Conservation (phyloP, 2,888 invertebrate species). For the Tachina fera region DNA sequence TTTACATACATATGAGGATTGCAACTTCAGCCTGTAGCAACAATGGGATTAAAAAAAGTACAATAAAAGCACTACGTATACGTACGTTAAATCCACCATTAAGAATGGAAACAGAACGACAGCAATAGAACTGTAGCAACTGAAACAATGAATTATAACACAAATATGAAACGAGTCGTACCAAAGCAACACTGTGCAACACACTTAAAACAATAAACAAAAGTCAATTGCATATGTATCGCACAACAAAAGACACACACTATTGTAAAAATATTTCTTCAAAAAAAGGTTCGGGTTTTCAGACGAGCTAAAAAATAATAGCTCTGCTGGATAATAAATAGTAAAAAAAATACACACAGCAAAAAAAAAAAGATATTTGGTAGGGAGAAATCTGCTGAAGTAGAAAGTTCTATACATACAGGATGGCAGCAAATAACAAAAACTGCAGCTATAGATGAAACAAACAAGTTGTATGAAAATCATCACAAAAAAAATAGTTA, state of each 20-base stretch:
- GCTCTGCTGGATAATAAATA: slow-evolving; percentile 49
- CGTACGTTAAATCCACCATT: neutral
- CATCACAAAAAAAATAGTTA: neutral
- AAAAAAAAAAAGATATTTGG: slow-evolving; percentile 22
- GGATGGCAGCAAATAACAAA: slow-evolving; percentile 24
- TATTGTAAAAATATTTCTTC: slow-evolving; percentile 4
- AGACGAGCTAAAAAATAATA: slow-evolving; percentile 26
- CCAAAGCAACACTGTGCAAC: slow-evolving; percentile 4
- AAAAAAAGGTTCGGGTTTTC: neutral
- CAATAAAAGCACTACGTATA: too few relatives aligned
- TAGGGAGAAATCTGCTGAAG: slow-evolving; percentile 46
- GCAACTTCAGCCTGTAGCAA: neutral
- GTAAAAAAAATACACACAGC: neutral
- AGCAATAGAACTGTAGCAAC: slow-evolving; percentile 4
- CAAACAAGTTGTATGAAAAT: slow-evolving; percentile 18
- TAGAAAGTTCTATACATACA: slow-evolving; percentile 21
- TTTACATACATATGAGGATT: neutral
- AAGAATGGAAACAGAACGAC: neutral
- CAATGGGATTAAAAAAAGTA: neutral
- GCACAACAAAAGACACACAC: slow-evolving; percentile 60
- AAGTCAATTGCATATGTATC: slow-evolving; percentile 71
- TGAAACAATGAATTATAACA: slow-evolving; percentile 50
- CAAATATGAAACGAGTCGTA: slow-evolving; percentile 23
- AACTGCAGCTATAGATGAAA: slow-evolving; percentile 32
- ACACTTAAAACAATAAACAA: slow-evolving; percentile 57